A percentile compares a stretch with the other conserved stretches of the same genome.
These are phyloP conservation scores for Chymomyza procnemis DNA, from an alignment of 2,888 invertebrate genomes.

Conservation along the genomic window DNA sequence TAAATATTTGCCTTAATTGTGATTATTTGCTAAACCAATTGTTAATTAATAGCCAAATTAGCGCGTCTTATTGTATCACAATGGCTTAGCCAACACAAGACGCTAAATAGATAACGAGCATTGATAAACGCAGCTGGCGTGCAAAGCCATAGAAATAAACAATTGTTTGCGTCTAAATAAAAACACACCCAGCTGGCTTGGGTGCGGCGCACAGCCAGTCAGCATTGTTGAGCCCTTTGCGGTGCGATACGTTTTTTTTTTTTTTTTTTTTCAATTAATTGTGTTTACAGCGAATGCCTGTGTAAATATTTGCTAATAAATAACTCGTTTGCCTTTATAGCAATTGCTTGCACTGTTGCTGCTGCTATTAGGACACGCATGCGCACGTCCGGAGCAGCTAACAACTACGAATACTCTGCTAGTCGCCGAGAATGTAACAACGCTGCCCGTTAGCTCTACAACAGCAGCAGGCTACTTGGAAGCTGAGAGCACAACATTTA, in stretches of 20 bases:
- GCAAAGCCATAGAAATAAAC: background rate
- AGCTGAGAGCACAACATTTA: background rate
- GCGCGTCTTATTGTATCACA: slow-evolving; percentile 24
- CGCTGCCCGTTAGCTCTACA: background rate
- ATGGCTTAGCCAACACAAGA: slow-evolving; percentile 24
- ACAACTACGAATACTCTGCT: background rate
- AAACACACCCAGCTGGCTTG: background rate
- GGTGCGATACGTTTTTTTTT: too few relatives aligned
- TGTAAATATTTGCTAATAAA: slow-evolving; percentile 22
- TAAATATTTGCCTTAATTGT: background rate
- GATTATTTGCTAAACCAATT: background rate
- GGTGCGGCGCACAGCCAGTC: background rate
- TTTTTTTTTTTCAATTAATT: slow-evolving; percentile 40
- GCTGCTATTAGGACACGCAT: slow-evolving; percentile 24
- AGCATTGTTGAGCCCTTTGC: background rate
- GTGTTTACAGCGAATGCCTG: slow-evolving; percentile 35
- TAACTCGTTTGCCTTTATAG: background rate
- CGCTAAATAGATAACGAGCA: slow-evolving; percentile 8
- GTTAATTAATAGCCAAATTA: slow-evolving; percentile 53
- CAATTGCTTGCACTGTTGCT: slow-evolving; percentile 7
- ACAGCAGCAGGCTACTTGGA: background rate
- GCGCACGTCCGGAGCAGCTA: slow-evolving; percentile 29
- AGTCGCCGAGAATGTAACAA: background rate
- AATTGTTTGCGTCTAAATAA: background rate
- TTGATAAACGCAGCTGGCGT: background rate